These are phyloP conservation scores for Falcunculus frontatus DNA, from an alignment of 2,113 vertebrate genomes.

Conservation along the genomic window DNA sequence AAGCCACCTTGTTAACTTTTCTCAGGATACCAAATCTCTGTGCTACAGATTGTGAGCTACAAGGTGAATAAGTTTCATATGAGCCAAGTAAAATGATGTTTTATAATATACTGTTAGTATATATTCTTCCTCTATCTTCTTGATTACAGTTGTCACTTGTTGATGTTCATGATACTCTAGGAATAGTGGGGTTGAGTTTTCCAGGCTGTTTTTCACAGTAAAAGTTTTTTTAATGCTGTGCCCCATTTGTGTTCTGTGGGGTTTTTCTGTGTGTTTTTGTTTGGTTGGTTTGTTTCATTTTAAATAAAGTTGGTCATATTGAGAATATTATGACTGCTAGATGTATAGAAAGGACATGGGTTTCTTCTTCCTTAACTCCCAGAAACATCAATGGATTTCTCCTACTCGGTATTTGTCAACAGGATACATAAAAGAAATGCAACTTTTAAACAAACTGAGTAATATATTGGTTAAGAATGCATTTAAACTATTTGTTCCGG, in stretches of 20 bases:
- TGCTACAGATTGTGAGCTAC: neutral
- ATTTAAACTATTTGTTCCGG: neutral
- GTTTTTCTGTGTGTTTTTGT: neutral
- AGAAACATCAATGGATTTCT: neutral
- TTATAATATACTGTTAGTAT: neutral
- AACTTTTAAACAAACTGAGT: neutral
- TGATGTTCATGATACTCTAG: neutral
- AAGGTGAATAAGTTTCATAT: neutral
- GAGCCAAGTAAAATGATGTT: neutral
- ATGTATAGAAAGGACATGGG: neutral
- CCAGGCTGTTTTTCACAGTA: neutral
- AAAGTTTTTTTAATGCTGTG: neutral
- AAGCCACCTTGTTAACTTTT: neutral
- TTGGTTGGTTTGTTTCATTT: neutral
- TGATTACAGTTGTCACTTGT: neutral
- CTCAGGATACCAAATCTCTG: neutral
- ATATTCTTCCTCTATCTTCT: neutral
- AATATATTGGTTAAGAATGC: neutral
- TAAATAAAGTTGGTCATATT: neutral
- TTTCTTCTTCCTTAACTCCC: neutral
- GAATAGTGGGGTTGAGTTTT: neutral
- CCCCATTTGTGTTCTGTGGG: neutral
- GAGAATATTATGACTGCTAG: neutral
- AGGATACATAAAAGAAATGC: neutral
- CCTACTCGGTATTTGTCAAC: neutral